These are phyloP conservation scores for Diadumene lineata DNA, from an alignment of 92 coral and sea anemone species.

Conservation along the genomic window DNA sequence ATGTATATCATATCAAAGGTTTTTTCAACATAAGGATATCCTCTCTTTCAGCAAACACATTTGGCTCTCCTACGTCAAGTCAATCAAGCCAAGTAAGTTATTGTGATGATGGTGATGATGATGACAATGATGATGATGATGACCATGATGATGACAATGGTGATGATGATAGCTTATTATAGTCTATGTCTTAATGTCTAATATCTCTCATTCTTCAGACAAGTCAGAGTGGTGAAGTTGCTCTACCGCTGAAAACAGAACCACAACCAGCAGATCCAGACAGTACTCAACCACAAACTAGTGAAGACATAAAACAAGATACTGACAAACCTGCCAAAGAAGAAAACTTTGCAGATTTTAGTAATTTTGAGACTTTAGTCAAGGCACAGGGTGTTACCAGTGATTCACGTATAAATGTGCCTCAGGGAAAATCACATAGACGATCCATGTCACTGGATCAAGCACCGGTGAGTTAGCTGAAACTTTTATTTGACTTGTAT, in stretches of 20 bases:
- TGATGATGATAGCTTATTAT: too few relatives aligned
- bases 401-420: conserved; percentile 28
- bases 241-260: conserved; percentile 36
- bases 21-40: too few relatives aligned
- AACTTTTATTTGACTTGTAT: too few relatives aligned
- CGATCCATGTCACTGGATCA: conserved; percentile 87
- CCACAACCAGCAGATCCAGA: conserved; percentile 20
- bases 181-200: too few relatives aligned
- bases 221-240: conserved; percentile 54
- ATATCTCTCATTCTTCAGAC: conserved; percentile 11
- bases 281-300: conserved; percentile 13
- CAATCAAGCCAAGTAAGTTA: conserved; percentile 73
- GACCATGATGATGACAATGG: too few relatives aligned
- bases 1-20: background rate
- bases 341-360: conserved; percentile 95
- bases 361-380: conserved; percentile 81
- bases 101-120: too few relatives aligned
- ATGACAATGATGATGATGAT: too few relatives aligned
- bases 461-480: conserved; percentile 57
- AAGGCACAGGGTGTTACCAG: conserved; percentile 59
- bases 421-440: conserved; percentile 57
- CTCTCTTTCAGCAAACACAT: conserved; percentile 39
- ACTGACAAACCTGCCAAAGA: conserved; percentile 26
- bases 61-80: conserved; percentile 71
- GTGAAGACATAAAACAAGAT: conserved; percentile 27